Base-by-base conservation (phyloP, 2,113 vertebrate species). In the Cacatua alba region DNA sequence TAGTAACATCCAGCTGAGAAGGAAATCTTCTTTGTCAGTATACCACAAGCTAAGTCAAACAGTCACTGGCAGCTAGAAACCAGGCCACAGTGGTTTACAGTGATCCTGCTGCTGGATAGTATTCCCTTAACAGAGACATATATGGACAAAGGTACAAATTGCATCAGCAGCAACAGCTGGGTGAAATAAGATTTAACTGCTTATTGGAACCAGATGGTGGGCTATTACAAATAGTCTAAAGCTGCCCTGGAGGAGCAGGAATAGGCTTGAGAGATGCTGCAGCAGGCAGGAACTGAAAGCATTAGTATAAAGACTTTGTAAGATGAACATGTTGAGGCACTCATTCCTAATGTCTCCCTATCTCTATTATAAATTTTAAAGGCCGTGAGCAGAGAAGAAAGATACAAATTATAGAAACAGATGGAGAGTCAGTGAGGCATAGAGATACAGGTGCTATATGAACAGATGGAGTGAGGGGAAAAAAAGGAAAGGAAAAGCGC, bases 341-440 rank as follows among this genome's bases (percentile, higher is more conserved):
- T 94, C 82, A 26, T 69, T 95, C 80, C 57, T 84, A 63, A 94
- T 86, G 37, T 75, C 69, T 95, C 72, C 35, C 83, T 71, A 48
- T 62, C 65, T 92, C 88, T 79, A 48, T 93, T 91, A 86, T 41
- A 82, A 86, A 93, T 94, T 90, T 88, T 85, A 93, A 96, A 77
- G 90, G 57, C 76, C 3, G 2, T 35, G 67, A 92, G 90, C 80
- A 93, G 79, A 92, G 82, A 69, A 96, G 90, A 94, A 93, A 86
- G 80, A 92, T 37, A 81, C 35, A 84, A 75, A 91, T 94, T 91
- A 75, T 31, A 44, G 90, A 97, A 94, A 76, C 95, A 96, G 95
- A 95, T 96, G 96, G 96, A 85, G 69, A 96, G 65, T 82, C 94
- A 93, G 92, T 79, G 90, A 96, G 92, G 85, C 92, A 92, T 55